Base-by-base conservation (phyloP, 2,797 vertebrate species). In the Leuciscus waleckii region DNA sequence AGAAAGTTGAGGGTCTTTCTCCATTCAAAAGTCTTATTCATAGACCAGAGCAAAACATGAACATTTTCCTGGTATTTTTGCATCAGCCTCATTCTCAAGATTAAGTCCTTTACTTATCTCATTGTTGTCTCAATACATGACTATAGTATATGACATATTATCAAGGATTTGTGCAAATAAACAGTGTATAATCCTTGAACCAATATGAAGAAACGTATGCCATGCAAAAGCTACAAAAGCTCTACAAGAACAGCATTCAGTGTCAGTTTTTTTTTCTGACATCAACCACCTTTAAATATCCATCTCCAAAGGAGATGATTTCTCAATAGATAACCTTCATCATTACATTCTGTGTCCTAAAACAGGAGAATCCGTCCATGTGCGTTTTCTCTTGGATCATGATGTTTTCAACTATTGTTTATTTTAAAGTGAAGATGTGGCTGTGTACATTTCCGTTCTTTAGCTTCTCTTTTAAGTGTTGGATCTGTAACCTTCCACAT, bases 291-390 rank as follows among this genome's bases (percentile, higher is more conserved):
- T 68, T 83, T 67, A 51, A 37, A 35, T 35, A 8, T 46, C 43
- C 43, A 13, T 37, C 19, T 65, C 37, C 5, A 39, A 13, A 21
- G 37, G 23, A 75, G 23, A 8, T 39, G 41, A 8, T 76, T 51
- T 63, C 23, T 75, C 32, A 82, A 63, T 29, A 61, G 54, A 76
- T 68, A 41, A 76, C 73, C 73, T 76, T 83, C 46, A 29, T 49
- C 58, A 51, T 46, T 37, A 35, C 29, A 74, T 16, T 43, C 19
- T 16, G 77, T 82, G 65, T 46, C 26, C 41, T 49, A 37, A 41
- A 67, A 65, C 19, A 63, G 19, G 7, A 17, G 0, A 32, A 46
- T 58, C 35, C 32, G 17, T 82, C 26, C 4, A 54, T 1, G 5
- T 54, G 29, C 23, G 8, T 76, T 67, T 51, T 51, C 32, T 83